Base-by-base conservation (phyloP, 30 jellyfish, hydroid and myxozoan species). In the Aurelia sp. region DNA sequence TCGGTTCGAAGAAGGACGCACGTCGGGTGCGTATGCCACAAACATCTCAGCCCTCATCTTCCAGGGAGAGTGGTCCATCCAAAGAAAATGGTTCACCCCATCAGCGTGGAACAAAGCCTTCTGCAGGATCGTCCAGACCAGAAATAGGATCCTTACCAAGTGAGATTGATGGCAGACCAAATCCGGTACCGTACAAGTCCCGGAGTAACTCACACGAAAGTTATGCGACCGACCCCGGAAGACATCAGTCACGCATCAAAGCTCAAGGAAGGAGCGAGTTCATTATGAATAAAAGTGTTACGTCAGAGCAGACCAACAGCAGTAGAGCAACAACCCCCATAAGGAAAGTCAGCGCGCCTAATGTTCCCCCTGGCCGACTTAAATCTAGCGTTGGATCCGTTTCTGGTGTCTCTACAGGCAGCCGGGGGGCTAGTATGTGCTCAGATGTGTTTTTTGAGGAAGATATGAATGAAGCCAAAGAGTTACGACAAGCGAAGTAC, bases 391-490 rank as follows among this genome's bases (percentile, higher is more conserved):
- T 40, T 9, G 93, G 87, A 5, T 71, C 87, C 55, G 81, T 40
- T 0, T 71, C 87, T 8, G 68, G 74, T 41, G 55, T 71, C 20
- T 84, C 87, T 15, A 84, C 67, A 8, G 62, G 81, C 61, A 84
- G 93, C 87, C 72, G 87, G 72, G 87, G 73, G 53, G 30, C 68
- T 8, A 84, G 93, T 73, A 72, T 79, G 20, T 35, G 67, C 9
- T 81, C 91, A 16, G 91, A 81, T 52, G 91, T 81, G 44, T 81
- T 81, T 63, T 18, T 63, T 52, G 85, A 73, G n/a, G 91, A 81
- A 13, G 91, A 81, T 13, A 71, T 22, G 16, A 35, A 60, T n/a
- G 81, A 65, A 11, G 31, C 33, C 19, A 31, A 47, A 8, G 65
- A 63, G 4, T 30, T 27, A 10, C 18, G 78, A 62, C 57, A 69